Percentiles rank a stretch among this genome's conserved stretches.
Evolutionary conservation across 2,797 vertebrate species (phyloP).

Genomic region (Danio tinwini): DNA sequence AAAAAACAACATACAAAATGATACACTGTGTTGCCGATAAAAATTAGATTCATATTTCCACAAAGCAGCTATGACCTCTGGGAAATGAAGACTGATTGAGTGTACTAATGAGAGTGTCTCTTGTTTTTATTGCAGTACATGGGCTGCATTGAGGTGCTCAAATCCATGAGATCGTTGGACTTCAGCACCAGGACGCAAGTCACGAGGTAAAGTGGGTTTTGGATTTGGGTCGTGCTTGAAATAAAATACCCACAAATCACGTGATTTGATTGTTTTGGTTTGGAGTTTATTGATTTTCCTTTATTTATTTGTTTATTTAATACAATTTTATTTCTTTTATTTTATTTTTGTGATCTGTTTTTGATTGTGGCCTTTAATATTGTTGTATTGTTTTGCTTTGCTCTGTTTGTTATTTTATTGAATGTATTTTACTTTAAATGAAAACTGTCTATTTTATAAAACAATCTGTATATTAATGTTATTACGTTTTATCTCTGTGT

Average conservation of each 20-base stretch:
- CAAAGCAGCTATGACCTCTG: conserved; percentile 13
- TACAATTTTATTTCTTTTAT: neutral
- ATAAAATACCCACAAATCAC: too few relatives aligned
- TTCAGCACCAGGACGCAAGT: conserved; percentile 96
- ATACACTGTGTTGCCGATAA: conserved; percentile 2
- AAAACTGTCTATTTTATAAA: too few relatives aligned
- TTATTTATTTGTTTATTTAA: neutral
- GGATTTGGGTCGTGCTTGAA: too few relatives aligned
- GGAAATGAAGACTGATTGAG: conserved; percentile 14
- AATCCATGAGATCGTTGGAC: conserved; percentile 96
- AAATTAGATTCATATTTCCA: conserved; percentile 21
- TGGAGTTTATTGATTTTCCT: too few relatives aligned
- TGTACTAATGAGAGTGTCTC: conserved; percentile 2
- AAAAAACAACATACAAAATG: neutral
- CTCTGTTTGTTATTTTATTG: too few relatives aligned
- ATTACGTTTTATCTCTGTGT: too few relatives aligned
- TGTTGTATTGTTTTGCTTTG: too few relatives aligned
- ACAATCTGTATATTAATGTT: too few relatives aligned
- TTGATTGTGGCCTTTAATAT: too few relatives aligned
- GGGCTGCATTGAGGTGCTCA: conserved; percentile 96
- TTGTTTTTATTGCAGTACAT: conserved; percentile 85
- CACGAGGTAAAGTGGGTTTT: conserved; percentile 83
- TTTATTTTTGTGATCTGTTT: neutral
- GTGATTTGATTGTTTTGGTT: too few relatives aligned
- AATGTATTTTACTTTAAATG: too few relatives aligned